Evolutionary conservation across 2,888 invertebrate genomes (phyloP).

Genomic region (Campoplex capitator): DNA sequence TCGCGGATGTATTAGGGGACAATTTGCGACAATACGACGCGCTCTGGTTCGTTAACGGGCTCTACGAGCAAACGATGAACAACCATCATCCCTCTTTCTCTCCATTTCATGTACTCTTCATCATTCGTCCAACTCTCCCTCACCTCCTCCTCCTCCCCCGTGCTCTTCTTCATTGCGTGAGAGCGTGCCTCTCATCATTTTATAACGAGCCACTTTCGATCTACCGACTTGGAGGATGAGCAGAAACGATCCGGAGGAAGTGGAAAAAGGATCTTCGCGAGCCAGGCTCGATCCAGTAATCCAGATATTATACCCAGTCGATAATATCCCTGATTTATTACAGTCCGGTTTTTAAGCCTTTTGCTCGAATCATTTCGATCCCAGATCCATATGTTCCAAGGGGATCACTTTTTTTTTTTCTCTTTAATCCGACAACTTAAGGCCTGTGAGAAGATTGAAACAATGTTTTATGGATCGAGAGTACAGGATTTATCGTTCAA

Average conservation of each 20-base stretch:
- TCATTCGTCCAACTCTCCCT: constrained; percentile 14
- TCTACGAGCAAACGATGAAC: constrained; percentile 48
- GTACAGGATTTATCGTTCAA: constrained; percentile 28
- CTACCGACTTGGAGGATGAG: constrained; percentile 32
- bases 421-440: constrained; percentile 4
- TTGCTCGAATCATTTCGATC: constrained; percentile 5
- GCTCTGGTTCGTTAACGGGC: constrained; percentile 80
- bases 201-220: constrained; percentile 66
- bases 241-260: neutral
- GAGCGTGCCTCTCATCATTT: constrained; percentile 70
- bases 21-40: constrained; percentile 80
- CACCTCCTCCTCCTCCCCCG: neutral
- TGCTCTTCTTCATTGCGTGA: constrained; percentile 38
- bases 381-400: neutral
- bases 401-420: neutral
- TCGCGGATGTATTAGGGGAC: constrained; percentile 77
- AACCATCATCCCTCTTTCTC: constrained; percentile 31
- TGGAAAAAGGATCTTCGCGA: constrained; percentile 23
- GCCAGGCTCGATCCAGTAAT: constrained; percentile 50
- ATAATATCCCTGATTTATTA: constrained; percentile 57
- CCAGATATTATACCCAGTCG: constrained; percentile 52
- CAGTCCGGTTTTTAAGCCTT: constrained; percentile 50
- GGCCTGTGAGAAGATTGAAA: constrained; percentile 24
- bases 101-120: constrained; percentile 11
- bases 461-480: constrained; percentile 39